Conservation (phyloP, 1,140 invertebrate genomes). For the Trachymyrmex cornetzi region DNA sequence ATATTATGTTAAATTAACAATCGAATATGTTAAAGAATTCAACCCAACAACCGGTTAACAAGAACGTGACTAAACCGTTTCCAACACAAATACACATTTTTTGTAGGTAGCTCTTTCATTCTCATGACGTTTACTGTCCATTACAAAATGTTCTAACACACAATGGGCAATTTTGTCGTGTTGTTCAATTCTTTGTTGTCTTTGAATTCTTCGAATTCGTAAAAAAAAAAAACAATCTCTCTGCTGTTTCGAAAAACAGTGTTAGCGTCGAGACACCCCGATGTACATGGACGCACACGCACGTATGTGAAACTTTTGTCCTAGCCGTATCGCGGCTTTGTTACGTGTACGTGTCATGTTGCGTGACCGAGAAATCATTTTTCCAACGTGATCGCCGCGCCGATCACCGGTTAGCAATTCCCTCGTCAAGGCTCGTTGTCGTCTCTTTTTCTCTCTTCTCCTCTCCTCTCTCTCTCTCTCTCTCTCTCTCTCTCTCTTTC, state of each 20-base stretch:
- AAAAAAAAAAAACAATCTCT: neutral
- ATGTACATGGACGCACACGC: too few relatives aligned
- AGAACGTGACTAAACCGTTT: too few relatives aligned
- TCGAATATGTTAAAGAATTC: too few relatives aligned
- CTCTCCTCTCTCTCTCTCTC: constrained; percentile 10
- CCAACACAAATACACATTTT: too few relatives aligned
- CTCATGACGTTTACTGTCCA: neutral
- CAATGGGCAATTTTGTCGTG: neutral
- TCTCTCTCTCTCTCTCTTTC: constrained; percentile 39
- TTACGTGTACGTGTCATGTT: constrained; percentile 51
- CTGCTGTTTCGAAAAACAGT: constrained; percentile 4
- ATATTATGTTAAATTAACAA: too few relatives aligned
- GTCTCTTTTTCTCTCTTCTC: constrained; percentile 40
- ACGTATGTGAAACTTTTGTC: constrained; percentile 13
- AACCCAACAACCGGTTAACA: too few relatives aligned
- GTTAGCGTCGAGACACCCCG: constrained; percentile 1
- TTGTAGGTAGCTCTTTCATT: neutral
- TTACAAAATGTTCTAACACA: neutral
- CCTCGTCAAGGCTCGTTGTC: constrained; percentile 59
- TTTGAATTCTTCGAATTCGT: neutral
- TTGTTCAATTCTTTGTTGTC: neutral
- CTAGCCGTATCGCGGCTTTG: constrained; percentile 31
- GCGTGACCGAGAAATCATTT: constrained; percentile 63
- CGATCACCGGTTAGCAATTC: constrained; percentile 60
- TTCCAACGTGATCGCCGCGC: constrained; percentile 49